Conservation (phyloP, 2,113 vertebrate species). For the Phrynosoma blainvillii region DNA sequence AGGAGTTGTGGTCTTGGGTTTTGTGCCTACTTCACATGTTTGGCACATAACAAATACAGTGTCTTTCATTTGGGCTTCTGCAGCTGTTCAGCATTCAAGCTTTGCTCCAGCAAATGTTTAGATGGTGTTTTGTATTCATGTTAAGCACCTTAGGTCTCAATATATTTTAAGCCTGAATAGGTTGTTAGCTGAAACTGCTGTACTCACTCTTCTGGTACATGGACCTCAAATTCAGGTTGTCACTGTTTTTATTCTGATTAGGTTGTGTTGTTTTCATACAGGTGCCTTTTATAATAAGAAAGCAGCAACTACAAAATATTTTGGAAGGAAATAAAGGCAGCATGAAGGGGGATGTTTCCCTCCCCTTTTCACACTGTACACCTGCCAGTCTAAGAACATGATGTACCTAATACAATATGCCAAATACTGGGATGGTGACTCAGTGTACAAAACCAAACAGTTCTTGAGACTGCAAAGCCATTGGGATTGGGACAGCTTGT, state of each 20-base stretch:
- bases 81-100: conserved; percentile 1
- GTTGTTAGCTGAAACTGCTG: not conserved
- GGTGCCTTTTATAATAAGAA: not conserved
- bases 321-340: not conserved
- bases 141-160: not conserved
- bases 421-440: not conserved
- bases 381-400: not conserved
- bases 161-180: not conserved
- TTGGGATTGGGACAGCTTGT: not conserved
- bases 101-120: not conserved
- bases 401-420: not conserved
- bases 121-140: not conserved
- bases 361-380: not conserved
- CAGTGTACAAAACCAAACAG: not conserved
- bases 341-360: not conserved
- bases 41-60: not conserved
- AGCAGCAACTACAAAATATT: not conserved
- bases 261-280: not conserved
- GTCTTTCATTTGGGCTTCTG: conserved; percentile 10
- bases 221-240: not conserved
- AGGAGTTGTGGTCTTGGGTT: not conserved
- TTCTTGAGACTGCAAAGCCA: conserved; percentile 1
- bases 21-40: not conserved
- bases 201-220: not conserved
- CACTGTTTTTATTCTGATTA: not conserved